These are phyloP conservation scores for Drosophila chauvacae DNA, from an alignment of 1,140 invertebrate genomes.

Conservation along the genomic window DNA sequence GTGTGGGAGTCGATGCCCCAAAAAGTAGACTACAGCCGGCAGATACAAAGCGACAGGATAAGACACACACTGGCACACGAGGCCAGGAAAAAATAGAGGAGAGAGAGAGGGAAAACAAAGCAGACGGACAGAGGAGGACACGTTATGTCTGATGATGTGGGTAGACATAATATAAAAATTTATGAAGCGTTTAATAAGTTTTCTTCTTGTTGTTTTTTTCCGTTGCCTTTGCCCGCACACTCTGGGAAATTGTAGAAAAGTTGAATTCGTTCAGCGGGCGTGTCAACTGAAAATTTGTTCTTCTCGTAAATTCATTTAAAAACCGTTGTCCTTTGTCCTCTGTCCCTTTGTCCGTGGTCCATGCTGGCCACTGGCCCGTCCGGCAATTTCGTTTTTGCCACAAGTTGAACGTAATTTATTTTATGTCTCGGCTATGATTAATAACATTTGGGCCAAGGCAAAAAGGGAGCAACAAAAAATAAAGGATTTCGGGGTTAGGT, in stretches of 20 bases:
- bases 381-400: conserved; percentile 61
- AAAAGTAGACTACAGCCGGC: conserved; percentile 76
- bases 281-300: conserved; percentile 78
- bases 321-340: conserved; percentile 39
- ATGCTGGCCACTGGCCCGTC: conserved; percentile 38
- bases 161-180: conserved; percentile 84
- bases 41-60: conserved; percentile 78
- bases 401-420: conserved; percentile 82
- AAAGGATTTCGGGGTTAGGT: conserved; percentile 58
- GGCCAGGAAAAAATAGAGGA: conserved; percentile 9
- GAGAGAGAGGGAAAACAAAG: conserved; percentile 17
- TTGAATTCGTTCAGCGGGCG: conserved; percentile 69
- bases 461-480: conserved; percentile 44
- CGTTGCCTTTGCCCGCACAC: conserved; percentile 12
- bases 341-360: conserved; percentile 34
- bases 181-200: conserved; percentile 84
- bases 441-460: conserved; percentile 50
- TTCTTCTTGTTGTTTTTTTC: conserved; percentile 58
- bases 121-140: conserved; percentile 47
- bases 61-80: conserved; percentile 45
- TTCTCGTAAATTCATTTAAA: conserved; percentile 82
- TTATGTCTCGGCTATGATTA: conserved; percentile 79
- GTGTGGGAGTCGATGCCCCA: conserved; percentile 35
- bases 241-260: conserved; percentile 48
- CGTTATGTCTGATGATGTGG: conserved; percentile 82